Percentiles rank a stretch among this genome's conserved stretches.
These are phyloP conservation scores for Drosophila arawakana DNA, from an alignment of 1,140 invertebrate genomes.

Conservation along the genomic window DNA sequence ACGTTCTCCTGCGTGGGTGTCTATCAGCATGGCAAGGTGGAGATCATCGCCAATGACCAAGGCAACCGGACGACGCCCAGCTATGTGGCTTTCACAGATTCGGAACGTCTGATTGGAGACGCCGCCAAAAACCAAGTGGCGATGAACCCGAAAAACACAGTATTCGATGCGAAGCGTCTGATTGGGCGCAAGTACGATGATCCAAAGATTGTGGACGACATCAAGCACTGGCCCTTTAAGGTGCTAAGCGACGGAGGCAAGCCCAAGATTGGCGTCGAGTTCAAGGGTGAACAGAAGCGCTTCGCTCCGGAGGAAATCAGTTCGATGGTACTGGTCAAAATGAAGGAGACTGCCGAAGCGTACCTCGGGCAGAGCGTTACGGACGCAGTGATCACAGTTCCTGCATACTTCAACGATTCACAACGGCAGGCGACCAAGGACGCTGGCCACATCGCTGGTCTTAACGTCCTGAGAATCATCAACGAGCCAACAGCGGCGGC, in stretches of 20 bases:
- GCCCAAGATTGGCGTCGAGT: constrained; percentile 90
- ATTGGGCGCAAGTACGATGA: constrained; percentile 89
- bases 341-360: constrained; percentile 93
- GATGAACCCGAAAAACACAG: constrained; percentile 81
- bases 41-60: constrained; percentile 97
- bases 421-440: constrained; percentile 88
- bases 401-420: constrained; percentile 88
- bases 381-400: constrained; percentile 88
- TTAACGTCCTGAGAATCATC: constrained; percentile 89
- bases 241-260: constrained; percentile 88
- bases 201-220: constrained; percentile 89
- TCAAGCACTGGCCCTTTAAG: constrained; percentile 91
- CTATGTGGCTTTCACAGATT: constrained; percentile 98
- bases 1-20: constrained; percentile 93
- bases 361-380: constrained; percentile 89
- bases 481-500: constrained; percentile 91
- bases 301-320: constrained; percentile 92
- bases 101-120: constrained; percentile 97
- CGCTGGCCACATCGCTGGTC: constrained; percentile 88
- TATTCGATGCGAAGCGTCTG: constrained; percentile 86
- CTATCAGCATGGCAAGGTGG: constrained; percentile 93
- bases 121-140: constrained; percentile 90
- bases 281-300: constrained; percentile 89
- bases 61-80: constrained; percentile 98
- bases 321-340: constrained; percentile 91